Conservation (phyloP, 2,113 vertebrate species). For the Vulpes ferrilata region DNA sequence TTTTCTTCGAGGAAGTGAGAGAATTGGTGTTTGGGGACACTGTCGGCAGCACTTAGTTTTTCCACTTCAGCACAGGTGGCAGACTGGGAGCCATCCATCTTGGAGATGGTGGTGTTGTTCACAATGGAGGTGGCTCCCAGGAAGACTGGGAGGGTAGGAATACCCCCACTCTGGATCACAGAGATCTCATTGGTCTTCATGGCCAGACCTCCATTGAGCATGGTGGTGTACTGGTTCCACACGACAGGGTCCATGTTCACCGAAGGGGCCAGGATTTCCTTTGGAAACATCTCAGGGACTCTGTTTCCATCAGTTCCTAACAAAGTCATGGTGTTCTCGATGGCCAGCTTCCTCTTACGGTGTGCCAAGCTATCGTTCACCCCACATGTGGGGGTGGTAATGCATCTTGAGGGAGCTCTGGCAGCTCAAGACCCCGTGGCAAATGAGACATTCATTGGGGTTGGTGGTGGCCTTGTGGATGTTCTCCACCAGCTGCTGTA, state of each 20-base stretch:
- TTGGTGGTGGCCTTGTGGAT: slow-evolving; percentile 95
- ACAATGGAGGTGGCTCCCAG: slow-evolving; percentile 90
- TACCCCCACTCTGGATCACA: slow-evolving; percentile 94
- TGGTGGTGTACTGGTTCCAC: slow-evolving; percentile 97
- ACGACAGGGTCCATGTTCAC: slow-evolving; percentile 93
- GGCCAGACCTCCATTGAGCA: slow-evolving; percentile 94
- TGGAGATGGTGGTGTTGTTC: slow-evolving; percentile 89
- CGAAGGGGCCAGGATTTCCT: slow-evolving; percentile 91
- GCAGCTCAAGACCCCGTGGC: slow-evolving; percentile 96
- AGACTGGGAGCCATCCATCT: slow-evolving; percentile 91
- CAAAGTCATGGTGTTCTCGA: slow-evolving; percentile 95
- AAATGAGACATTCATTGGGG: slow-evolving; percentile 97
- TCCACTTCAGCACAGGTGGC: slow-evolving; percentile 88
- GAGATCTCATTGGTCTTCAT: slow-evolving; percentile 99
- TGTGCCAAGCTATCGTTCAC: slow-evolving; percentile 92
- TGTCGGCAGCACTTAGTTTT: slow-evolving; percentile 89
- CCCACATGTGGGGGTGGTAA: slow-evolving; percentile 96
- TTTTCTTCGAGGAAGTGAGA: slow-evolving; percentile 97
- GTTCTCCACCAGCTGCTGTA: slow-evolving; percentile 98
- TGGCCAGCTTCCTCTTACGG: slow-evolving; percentile 94
- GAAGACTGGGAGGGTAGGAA: slow-evolving; percentile 92
- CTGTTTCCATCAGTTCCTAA: slow-evolving; percentile 94
- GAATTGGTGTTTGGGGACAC: slow-evolving; percentile 94
- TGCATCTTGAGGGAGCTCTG: slow-evolving; percentile 99
- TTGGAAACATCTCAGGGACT: slow-evolving; percentile 94